phyloP scores from a whole-genome alignment of 2,888 invertebrate species.

The Orthosia cruda region DNA sequence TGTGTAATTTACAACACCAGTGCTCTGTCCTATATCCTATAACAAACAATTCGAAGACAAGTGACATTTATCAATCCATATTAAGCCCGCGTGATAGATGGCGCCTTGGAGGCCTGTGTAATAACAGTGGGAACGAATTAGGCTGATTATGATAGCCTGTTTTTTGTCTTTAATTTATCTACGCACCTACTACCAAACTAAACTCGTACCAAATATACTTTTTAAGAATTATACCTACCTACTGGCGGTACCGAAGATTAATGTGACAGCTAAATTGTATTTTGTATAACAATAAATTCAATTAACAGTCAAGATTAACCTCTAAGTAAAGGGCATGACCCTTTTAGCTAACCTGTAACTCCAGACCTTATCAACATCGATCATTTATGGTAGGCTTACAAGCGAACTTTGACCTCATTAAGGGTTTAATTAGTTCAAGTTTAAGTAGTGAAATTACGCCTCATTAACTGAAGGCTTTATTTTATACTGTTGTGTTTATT shows the following conservation, averaged over 20 bases:
- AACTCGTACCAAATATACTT: not conserved
- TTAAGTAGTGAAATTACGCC: slow-evolving; percentile 9
- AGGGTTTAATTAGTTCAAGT: slow-evolving; percentile 30
- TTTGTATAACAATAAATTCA: slow-evolving; percentile 34
- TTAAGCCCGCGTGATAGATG: no score
- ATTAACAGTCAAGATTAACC: slow-evolving; percentile 34
- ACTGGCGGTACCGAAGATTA: slow-evolving; percentile 13
- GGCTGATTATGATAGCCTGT: no score
- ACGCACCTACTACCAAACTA: no score
- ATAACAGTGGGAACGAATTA: no score
- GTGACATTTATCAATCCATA: no score
- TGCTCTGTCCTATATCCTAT: no score
- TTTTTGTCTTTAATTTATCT: no score
- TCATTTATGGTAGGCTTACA: slow-evolving; percentile 25
- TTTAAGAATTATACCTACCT: not conserved
- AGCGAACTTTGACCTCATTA: slow-evolving; percentile 29
- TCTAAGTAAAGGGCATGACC: slow-evolving; percentile 18
- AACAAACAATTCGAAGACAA: no score
- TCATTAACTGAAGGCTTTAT: slow-evolving; percentile 10
- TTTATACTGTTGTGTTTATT: slow-evolving; percentile 9
- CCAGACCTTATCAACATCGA: slow-evolving; percentile 20
- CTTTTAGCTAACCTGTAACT: slow-evolving; percentile 28
- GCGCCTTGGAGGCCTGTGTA: no score
- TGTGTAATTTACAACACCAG: no score
- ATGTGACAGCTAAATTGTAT: slow-evolving; percentile 25